phyloP scores from a whole-genome alignment of 64 coral and sea anemone species.

The Montipora efflorescens region DNA sequence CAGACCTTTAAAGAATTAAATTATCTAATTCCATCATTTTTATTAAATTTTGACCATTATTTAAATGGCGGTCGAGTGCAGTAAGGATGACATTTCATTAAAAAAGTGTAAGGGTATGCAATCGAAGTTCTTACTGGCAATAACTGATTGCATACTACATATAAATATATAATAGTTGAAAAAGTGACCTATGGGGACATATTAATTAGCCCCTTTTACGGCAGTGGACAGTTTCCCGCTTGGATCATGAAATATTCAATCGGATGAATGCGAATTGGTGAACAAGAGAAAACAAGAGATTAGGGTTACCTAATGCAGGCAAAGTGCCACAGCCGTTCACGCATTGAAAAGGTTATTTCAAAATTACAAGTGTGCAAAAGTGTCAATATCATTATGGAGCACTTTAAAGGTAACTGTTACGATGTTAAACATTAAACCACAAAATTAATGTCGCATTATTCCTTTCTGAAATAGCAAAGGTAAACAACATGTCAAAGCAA shows the following conservation, averaged over 20 bases:
- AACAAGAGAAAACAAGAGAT: no score
- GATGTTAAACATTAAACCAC: not conserved
- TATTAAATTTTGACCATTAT: not conserved
- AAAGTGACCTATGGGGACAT: not conserved
- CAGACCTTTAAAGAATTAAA: no score
- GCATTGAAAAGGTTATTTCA: no score
- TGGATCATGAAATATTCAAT: not conserved
- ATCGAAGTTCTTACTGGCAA: not conserved
- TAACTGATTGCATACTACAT: not conserved
- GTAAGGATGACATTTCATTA: no score
- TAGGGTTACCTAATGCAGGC: no score
- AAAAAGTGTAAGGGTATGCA: not conserved
- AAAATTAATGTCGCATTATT: not conserved
- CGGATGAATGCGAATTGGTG: no score
- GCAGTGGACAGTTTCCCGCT: not conserved
- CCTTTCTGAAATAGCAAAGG: not conserved
- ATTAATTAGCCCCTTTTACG: not conserved
- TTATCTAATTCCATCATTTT: no score
- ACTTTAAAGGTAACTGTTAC: no score
- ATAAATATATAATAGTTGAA: not conserved
- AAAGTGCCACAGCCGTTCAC: no score
- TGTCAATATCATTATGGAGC: no score
- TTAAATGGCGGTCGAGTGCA: not conserved
- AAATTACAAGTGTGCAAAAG: no score
- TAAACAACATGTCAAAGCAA: not conserved